Conservation (phyloP, 2,888 invertebrate species). For the Pandemis corylana region DNA sequence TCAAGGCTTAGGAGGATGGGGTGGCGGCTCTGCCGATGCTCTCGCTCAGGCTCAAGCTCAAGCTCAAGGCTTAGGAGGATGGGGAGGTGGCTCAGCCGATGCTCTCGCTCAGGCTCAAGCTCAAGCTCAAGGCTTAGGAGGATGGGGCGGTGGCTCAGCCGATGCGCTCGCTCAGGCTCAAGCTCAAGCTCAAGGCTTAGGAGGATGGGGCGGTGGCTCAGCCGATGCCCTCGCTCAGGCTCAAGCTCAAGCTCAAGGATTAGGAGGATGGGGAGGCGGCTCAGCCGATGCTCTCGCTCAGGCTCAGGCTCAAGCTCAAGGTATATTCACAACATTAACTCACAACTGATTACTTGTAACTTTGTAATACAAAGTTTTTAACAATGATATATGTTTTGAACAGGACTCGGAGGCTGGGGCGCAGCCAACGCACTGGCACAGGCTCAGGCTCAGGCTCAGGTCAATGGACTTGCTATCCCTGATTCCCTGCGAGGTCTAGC, state of each 20-base stretch:
- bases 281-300: slow-evolving; percentile 16
- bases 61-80: slow-evolving; percentile 26
- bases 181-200: slow-evolving; percentile 36
- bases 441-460: slow-evolving; percentile 42
- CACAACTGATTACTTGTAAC: not conserved
- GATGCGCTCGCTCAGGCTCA: slow-evolving; percentile 43
- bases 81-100: slow-evolving; percentile 23
- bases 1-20: slow-evolving; percentile 38
- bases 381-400: not conserved
- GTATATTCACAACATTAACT: not conserved
- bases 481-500: not conserved
- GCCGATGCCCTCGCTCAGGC: slow-evolving; percentile 21
- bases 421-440: slow-evolving; percentile 32
- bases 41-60: slow-evolving; percentile 38
- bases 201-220: not conserved
- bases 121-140: slow-evolving; percentile 17
- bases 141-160: slow-evolving; percentile 23
- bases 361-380: not conserved
- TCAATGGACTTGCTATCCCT: slow-evolving; percentile 12
- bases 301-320: slow-evolving; percentile 15
- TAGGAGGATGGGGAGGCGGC: slow-evolving; percentile 1
- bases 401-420: slow-evolving; percentile 22
- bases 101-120: slow-evolving; percentile 42
- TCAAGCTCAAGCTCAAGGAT: not conserved
- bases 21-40: not conserved